Conservation (phyloP, 2,888 invertebrate genomes). For the Dryomyza anilis region DNA sequence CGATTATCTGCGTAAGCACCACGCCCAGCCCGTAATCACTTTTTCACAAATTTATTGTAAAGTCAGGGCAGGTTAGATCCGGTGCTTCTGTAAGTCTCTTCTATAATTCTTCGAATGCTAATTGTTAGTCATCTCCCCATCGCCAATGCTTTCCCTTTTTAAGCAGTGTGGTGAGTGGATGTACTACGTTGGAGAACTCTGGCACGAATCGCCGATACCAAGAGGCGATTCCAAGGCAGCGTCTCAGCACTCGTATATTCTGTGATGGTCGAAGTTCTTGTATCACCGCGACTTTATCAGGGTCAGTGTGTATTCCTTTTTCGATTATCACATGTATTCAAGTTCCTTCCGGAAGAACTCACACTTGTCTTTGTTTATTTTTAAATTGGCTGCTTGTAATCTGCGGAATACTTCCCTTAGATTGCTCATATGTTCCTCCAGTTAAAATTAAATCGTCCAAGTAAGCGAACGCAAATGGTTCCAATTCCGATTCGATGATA, state of each 20-base stretch:
- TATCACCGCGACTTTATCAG: neutral
- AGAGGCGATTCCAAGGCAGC: too few relatives aligned
- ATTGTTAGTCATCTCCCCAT: constrained; percentile 2
- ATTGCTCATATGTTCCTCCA: neutral
- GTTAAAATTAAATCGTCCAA: neutral
- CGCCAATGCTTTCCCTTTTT: constrained; percentile 3
- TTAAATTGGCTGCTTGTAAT: too few relatives aligned
- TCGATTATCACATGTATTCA: neutral
- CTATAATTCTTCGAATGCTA: neutral
- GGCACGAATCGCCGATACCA: neutral
- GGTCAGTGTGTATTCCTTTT: neutral
- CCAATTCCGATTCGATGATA: too few relatives aligned
- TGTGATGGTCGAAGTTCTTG: neutral
- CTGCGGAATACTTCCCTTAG: neutral
- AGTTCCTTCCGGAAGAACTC: neutral
- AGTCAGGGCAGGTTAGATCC: neutral
- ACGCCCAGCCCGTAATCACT: neutral
- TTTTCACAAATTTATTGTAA: neutral
- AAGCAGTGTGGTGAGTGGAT: neutral
- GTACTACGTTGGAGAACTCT: neutral
- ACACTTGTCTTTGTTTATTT: neutral
- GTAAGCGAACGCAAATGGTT: too few relatives aligned
- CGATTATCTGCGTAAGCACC: neutral
- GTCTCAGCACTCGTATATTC: neutral
- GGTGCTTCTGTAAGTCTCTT: neutral